Evolutionary conservation across 2,113 vertebrate genomes (phyloP).

Genomic region (Heterotis niloticus): DNA sequence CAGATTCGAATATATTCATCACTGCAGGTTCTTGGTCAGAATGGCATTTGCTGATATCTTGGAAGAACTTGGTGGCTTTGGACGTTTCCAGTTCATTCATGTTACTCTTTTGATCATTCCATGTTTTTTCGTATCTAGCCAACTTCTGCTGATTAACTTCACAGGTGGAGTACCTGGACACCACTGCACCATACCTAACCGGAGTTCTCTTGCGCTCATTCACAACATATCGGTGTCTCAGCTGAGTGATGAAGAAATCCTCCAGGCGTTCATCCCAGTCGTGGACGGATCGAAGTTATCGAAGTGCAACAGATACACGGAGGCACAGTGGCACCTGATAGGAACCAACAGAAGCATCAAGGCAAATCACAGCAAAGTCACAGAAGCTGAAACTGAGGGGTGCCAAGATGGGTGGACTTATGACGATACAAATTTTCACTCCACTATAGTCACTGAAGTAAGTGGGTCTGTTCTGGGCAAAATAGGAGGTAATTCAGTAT

Average conservation of each 20-base stretch:
- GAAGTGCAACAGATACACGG: slow-evolving; percentile 53
- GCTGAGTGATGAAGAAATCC: slow-evolving; percentile 36
- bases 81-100: slow-evolving; percentile 72
- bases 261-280: slow-evolving; percentile 57
- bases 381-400: slow-evolving; percentile 47
- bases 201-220: slow-evolving; percentile 26
- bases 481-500: too few species aligned
- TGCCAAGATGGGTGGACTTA: slow-evolving; percentile 77
- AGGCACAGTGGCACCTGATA: slow-evolving; percentile 47
- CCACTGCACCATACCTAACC: slow-evolving; percentile 58
- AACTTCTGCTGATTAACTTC: slow-evolving; percentile 78
- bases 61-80: slow-evolving; percentile 61
- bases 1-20: background rate
- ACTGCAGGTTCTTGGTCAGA: background rate
- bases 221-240: slow-evolving; percentile 31
- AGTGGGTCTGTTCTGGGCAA: too few species aligned
- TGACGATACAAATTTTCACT: slow-evolving; percentile 62
- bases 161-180: slow-evolving; percentile 65
- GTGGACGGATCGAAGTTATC: slow-evolving; percentile 45
- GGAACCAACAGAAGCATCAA: slow-evolving; percentile 1
- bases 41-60: slow-evolving; percentile 67
- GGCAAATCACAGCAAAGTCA: slow-evolving; percentile 24
- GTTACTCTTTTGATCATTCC: slow-evolving; percentile 63
- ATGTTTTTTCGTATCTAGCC: slow-evolving; percentile 70
- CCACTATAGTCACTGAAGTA: slow-evolving; percentile 81